A percentile compares a stretch with the other conserved stretches of the same genome.
Conservation (phyloP, 2,797 vertebrate genomes). For the Otus scops region DNA sequence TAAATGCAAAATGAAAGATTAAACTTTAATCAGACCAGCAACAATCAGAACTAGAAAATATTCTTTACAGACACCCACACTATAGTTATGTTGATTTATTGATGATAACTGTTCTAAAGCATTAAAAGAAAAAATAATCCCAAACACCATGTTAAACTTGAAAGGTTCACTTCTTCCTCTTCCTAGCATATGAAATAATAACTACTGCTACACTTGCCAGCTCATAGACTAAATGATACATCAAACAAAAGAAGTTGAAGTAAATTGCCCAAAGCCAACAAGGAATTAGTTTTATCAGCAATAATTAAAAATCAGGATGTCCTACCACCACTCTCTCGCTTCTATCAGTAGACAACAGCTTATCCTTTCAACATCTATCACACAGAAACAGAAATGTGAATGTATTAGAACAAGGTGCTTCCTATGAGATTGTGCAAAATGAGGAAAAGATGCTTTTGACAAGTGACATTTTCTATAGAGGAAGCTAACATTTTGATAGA, state of each 20-base stretch:
- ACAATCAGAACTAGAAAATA: neutral
- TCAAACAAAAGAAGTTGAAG: neutral
- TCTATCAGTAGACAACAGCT: neutral
- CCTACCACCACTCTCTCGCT: neutral
- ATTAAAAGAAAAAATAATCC: neutral
- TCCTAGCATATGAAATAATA: neutral
- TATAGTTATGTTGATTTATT: neutral
- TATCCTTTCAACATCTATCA: neutral
- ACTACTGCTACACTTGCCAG: neutral
- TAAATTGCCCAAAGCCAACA: neutral
- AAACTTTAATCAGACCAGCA: neutral
- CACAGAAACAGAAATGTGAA: neutral
- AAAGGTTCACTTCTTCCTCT: neutral
- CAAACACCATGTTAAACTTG: neutral
- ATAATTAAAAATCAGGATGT: neutral
- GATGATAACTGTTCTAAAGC: neutral
- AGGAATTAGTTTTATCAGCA: neutral
- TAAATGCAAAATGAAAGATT: neutral
- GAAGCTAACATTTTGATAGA: conserved; percentile 12
- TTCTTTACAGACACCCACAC: neutral
- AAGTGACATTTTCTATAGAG: neutral
- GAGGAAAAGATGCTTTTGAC: neutral
- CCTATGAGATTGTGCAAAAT: conserved; percentile 15
- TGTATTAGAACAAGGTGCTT: conserved; percentile 12
- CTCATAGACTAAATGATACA: neutral